Evolutionary conservation across 2,113 vertebrate genomes (phyloP), one percentile per base, ranked within the genome.

Genomic region (Procavia capensis): DNA sequence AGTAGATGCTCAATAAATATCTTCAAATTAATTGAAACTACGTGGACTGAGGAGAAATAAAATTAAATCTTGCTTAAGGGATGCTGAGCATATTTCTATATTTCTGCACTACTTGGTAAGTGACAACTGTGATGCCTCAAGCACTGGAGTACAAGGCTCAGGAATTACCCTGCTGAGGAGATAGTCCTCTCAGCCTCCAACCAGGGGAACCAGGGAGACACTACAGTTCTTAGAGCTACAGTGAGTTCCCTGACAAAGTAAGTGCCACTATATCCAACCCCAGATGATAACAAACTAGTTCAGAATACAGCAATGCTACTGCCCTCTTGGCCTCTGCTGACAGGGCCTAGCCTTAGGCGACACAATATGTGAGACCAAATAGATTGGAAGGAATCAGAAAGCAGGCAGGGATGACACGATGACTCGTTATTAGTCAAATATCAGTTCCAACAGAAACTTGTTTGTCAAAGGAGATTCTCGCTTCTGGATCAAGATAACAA

Each of bases 1-100:
- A 94, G 78, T 93, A 94, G 83, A n/a, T 97, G 85, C 79, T 96
- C 91, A 95, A 29, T 93, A 96, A 95, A 92, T 63, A 85, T 22
- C 36, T 79, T 54, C 45, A 92, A 97, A 93, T 97, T 95, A 95
- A 95, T 83, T 79, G 91, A 85, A 97, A 93, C 78, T 36, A 86
- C 85, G 85, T 94, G 68, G 68, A 29, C 74, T 85, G 63, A 75
- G 74, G 36, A 96, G 57, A 80, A 88, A 91, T 79, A 70, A 95
- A 76, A 59, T 91, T 70, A 88, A 95, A 96, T 91, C n/a, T 61
- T 45, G 17, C 97, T 95, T 83, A 50, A 74, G 91, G 84, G 94
- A 96, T 47, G 34, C 36, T 5, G 36, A 91, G 47, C 59, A 22
- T 63, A 83, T 96, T 93, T 92, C 43, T 63, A 2, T 75, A 75